Percentiles rank a stretch among this genome's conserved stretches.
Evolutionary conservation across 64 coral and sea anemone genomes (phyloP).

Genomic region (Acropora yongei): DNA sequence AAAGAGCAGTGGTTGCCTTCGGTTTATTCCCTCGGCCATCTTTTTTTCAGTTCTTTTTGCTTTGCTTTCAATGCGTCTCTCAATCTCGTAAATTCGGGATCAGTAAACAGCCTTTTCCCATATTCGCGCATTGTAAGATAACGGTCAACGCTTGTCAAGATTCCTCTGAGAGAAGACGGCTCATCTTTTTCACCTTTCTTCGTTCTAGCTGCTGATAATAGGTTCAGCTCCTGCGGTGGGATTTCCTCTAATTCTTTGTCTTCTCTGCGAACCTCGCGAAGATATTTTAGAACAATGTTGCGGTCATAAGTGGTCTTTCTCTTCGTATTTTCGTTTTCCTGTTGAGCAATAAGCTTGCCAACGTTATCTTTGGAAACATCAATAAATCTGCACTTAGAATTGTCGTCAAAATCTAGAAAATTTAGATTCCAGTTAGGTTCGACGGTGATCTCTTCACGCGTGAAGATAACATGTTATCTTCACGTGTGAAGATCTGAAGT

Average conservation of each 20-base stretch:
- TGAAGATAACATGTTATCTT: too few species aligned
- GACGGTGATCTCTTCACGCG: too few species aligned
- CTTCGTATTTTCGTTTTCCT: constrained; percentile 48
- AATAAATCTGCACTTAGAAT: too few species aligned
- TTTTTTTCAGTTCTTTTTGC: too few species aligned
- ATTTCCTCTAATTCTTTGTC: constrained; percentile 47
- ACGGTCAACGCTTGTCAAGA: constrained; percentile 51
- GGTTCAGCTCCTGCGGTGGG: not conserved
- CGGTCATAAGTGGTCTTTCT: constrained; percentile 34
- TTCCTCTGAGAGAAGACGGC: constrained; percentile 36
- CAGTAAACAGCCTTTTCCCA: constrained; percentile 12
- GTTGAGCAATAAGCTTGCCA: too few species aligned
- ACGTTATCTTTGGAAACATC: too few species aligned
- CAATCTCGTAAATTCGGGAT: too few species aligned
- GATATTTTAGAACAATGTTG: constrained; percentile 3
- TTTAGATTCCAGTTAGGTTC: too few species aligned
- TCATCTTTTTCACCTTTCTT: constrained; percentile 49
- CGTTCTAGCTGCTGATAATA: too few species aligned
- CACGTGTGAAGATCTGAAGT: too few species aligned
- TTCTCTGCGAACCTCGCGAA: constrained; percentile 19
- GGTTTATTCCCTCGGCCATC: constrained; percentile 44
- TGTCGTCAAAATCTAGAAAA: too few species aligned
- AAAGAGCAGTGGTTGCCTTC: constrained; percentile 17
- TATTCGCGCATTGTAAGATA: constrained; percentile 23
- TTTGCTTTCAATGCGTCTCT: too few species aligned